Base-by-base conservation (phyloP, 2,797 vertebrate species). In the Alcedo atthis region DNA sequence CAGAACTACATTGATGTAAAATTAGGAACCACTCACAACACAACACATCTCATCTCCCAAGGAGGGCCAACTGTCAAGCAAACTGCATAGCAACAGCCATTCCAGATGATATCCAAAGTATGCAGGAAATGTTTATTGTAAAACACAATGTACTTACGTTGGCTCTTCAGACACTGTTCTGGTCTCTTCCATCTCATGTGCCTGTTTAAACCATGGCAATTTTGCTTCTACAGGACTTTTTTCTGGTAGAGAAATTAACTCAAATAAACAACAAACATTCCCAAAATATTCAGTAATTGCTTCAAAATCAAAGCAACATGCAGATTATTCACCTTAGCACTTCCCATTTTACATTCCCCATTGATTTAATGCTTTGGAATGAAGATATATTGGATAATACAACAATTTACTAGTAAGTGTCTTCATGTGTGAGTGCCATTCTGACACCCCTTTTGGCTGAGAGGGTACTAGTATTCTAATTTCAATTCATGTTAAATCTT, bases 141-240 rank as follows among this genome's bases (percentile, higher is more conserved):
- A 77, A 88, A 85, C 53, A 53, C 48, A 69, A 37, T 8, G 76
- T 58, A 98, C 99, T 98, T 95, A 99, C 99, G 97, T 97, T 90
- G 99, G 99, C 67, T 99, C 98, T 96, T 99, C 98, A 62, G 98
- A 98, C 32, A 98, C 97, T 43, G 92, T 96, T 85, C 97, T 96
- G 33, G 96, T 98, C 94, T 99, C 98, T 92, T 99, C 98, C 91
- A 99, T 97, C 89, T 99, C 98, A 24, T 99, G 99, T 35, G 99
- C 98, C 96, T 99, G 99, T 95, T 99, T 99, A 89, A 98, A 96
- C 98, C 98, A 99, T 0, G 98, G 98, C 55, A 97, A 95, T 91
- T 98, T 99, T 78, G 98, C 98, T 97, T 99, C 99, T 89, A 99
- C 98, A 1, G 98, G 99, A 81, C 90, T 96, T 83, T 98, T 98